Evolutionary conservation across 2,797 vertebrate genomes (phyloP).

Genomic region (Orientallactaga sibirica): DNA sequence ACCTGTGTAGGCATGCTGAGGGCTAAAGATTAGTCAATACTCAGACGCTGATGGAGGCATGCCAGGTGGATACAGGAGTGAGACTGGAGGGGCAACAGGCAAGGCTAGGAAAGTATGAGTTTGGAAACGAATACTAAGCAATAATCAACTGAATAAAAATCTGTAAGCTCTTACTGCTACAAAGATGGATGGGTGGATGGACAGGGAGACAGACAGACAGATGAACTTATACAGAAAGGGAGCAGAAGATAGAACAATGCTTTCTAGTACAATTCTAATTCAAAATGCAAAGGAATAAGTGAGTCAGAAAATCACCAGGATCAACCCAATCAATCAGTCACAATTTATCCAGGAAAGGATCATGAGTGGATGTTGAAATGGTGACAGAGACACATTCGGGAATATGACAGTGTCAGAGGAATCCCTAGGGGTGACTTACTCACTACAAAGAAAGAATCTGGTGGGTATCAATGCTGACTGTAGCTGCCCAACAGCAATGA

Average conservation of each 20-base stretch:
- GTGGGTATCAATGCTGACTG: neutral
- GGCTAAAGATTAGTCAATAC: neutral
- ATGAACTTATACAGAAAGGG: neutral
- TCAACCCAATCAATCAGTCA: neutral
- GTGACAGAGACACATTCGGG: neutral
- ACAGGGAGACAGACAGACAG: too few relatives aligned
- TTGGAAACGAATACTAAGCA: neutral
- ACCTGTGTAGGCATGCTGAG: neutral
- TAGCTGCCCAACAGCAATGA: neutral
- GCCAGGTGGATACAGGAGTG: neutral
- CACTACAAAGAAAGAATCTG: neutral
- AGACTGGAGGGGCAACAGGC: neutral
- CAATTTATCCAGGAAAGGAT: neutral
- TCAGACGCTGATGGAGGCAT: neutral
- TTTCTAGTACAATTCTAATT: neutral
- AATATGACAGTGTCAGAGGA: neutral
- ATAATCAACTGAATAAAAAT: neutral
- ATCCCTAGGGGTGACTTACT: neutral
- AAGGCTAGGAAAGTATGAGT: neutral
- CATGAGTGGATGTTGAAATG: neutral
- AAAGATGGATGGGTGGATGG: neutral
- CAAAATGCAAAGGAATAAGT: slow-evolving; percentile 15
- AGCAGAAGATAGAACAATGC: neutral
- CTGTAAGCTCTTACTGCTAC: neutral
- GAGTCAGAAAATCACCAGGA: neutral